phyloP scores from a whole-genome alignment of 2,888 invertebrate genomes.

The Aricia artaxerxes region DNA sequence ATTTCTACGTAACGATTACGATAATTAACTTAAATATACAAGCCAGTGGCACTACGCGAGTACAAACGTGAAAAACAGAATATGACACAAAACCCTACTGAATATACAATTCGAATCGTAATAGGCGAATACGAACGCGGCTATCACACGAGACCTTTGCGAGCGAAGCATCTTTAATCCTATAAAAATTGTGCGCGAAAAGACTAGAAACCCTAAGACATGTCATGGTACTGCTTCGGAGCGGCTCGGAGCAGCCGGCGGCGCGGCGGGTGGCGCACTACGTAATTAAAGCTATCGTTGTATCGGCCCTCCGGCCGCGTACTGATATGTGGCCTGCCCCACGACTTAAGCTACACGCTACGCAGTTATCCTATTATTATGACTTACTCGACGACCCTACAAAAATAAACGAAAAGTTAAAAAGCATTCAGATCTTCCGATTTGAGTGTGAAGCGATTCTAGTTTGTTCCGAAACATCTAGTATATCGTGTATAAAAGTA shows the following conservation, averaged over 20 bases:
- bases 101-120: constrained; percentile 57
- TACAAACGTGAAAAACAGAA: constrained; percentile 59
- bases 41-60: constrained; percentile 77
- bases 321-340: constrained; percentile 47
- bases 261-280: constrained; percentile 30
- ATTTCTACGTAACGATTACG: constrained; percentile 67
- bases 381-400: constrained; percentile 19
- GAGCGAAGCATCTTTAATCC: constrained; percentile 71
- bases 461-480: constrained; percentile 27
- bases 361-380: constrained; percentile 30
- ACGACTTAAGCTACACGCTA: constrained; percentile 29
- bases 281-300: constrained; percentile 65
- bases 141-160: constrained; percentile 70
- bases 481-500: constrained; percentile 38
- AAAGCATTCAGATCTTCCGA: constrained; percentile 23
- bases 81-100: constrained; percentile 74
- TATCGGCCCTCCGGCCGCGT: constrained; percentile 50
- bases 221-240: constrained; percentile 28
- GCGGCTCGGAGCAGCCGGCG: constrained; percentile 1
- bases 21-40: constrained; percentile 50
- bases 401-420: background rate
- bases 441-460: constrained; percentile 8
- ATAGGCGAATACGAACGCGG: constrained; percentile 58
- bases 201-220: constrained; percentile 72
- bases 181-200: constrained; percentile 70